A percentile compares a stretch with the other conserved stretches of the same genome.
Evolutionary conservation across 1,140 invertebrate species (phyloP).

Genomic region (Branchinecta lindahli): DNA sequence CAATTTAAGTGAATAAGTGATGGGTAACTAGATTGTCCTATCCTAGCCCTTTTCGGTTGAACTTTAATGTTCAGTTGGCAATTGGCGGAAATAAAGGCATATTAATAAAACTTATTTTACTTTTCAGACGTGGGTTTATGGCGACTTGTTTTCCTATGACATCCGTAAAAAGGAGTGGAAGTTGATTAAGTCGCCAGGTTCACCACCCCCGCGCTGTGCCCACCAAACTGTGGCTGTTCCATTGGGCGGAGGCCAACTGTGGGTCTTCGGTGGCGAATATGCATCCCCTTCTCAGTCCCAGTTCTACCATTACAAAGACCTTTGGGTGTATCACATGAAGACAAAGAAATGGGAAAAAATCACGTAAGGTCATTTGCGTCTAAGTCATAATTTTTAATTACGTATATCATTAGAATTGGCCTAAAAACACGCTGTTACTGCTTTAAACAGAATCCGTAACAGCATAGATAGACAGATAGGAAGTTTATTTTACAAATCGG

Average conservation of each 20-base stretch:
- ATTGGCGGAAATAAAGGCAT: no score
- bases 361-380: slow-evolving; percentile 32
- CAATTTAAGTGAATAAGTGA: no score
- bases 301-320: slow-evolving; percentile 84
- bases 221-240: slow-evolving; percentile 64
- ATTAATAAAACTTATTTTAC: no score
- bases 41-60: no score
- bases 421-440: no score
- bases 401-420: no score
- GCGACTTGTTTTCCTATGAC: slow-evolving; percentile 70
- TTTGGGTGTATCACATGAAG: slow-evolving; percentile 67
- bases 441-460: no score
- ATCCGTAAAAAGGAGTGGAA: slow-evolving; percentile 64
- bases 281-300: slow-evolving; percentile 73
- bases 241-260: slow-evolving; percentile 53
- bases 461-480: no score
- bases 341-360: slow-evolving; percentile 80
- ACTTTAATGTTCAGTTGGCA: no score
- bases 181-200: slow-evolving; percentile 54
- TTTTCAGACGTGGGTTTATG: slow-evolving; percentile 61
- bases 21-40: no score
- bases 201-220: slow-evolving; percentile 66
- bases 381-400: no score
- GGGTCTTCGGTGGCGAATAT: slow-evolving; percentile 84
- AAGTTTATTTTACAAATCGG: no score